Percentiles rank a stretch among this genome's conserved stretches.
These are phyloP conservation scores for Beaufortia kweichowensis DNA, from an alignment of 2,113 vertebrate species.

Conservation along the genomic window DNA sequence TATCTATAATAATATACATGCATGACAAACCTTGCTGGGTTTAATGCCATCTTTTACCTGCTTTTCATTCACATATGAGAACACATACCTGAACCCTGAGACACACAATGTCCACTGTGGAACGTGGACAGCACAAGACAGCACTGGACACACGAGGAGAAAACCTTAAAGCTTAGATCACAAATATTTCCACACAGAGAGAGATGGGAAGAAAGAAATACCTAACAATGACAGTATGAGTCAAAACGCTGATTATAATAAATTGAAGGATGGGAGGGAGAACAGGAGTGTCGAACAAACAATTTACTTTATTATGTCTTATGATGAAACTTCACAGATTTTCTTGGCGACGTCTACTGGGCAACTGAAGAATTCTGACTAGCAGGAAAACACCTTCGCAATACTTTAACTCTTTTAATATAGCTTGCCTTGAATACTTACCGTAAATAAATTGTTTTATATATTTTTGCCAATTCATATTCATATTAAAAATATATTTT, in stretches of 20 bases:
- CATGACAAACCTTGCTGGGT: conserved; percentile 43
- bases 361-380: not conserved
- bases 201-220: conserved; percentile 28
- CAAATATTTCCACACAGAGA: conserved; percentile 40
- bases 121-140: conserved; percentile 49
- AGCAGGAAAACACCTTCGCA: not conserved
- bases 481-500: no score
- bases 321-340: not conserved
- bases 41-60: conserved; percentile 46
- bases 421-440: not conserved
- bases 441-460: no score
- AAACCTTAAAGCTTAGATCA: conserved; percentile 39
- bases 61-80: conserved; percentile 40
- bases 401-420: not conserved
- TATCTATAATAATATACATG: conserved; percentile 45
- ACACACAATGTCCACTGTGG: conserved; percentile 35
- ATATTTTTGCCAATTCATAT: no score
- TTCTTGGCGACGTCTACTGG: conserved; percentile 16
- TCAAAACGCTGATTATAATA: conserved; percentile 5
- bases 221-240: conserved; percentile 11
- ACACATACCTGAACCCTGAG: conserved; percentile 64
- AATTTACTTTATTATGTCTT: no score
- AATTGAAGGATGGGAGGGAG: no score
- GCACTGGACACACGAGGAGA: conserved; percentile 31
- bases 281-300: no score